Base-by-base conservation (phyloP, 2,113 vertebrate species). In the Rhea pennata region DNA sequence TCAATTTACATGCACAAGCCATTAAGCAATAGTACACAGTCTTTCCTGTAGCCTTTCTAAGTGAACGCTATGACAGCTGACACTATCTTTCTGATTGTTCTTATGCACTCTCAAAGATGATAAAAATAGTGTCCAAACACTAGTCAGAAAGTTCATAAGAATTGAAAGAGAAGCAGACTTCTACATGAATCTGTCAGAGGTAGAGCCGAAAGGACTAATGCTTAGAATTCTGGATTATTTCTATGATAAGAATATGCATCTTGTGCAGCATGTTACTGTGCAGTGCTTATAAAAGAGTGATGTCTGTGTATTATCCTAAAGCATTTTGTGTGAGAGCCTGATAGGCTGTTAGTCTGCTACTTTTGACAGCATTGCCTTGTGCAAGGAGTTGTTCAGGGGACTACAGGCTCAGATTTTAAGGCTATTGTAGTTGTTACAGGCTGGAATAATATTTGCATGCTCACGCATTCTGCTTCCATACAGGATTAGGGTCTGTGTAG, bases 1-100 rank as follows among this genome's bases (percentile, higher is more conserved):
- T 92, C 73, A 23, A 50, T 94, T 93, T 84, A 97, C 97, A 98
- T 97, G 96, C 97, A 95, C 73, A 95, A 95, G 87, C 87, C 90
- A 76, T 84, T 88, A 84, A 97, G 94, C 82, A 92, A 53, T 29
- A 95, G 84, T 69, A 96, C 76, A 92, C 56, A 58, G 50, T 76
- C 94, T 79, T 92, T 92, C 72, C 86, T 92, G 65, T 76, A 58
- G 19, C 79, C n/a, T 51, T 89, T 89, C 75, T 39, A 58, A 97
- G 90, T 16, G 5, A 87, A 87, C 39, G 56, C 48, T 77, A 48
- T 42, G 66, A 62, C 36, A 97, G 72, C 42, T 93, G 77, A 89
- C 31, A 70, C 48, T 29, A 72, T 58, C 11, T 84, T 87, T 69
- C 78, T 12, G 14, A n/a, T 24, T 93, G 58, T 29, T 92, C 72